Evolutionary conservation across 1,140 invertebrate species (phyloP), one percentile per base, ranked within the genome.

Genomic region (Pararge aegeria): DNA sequence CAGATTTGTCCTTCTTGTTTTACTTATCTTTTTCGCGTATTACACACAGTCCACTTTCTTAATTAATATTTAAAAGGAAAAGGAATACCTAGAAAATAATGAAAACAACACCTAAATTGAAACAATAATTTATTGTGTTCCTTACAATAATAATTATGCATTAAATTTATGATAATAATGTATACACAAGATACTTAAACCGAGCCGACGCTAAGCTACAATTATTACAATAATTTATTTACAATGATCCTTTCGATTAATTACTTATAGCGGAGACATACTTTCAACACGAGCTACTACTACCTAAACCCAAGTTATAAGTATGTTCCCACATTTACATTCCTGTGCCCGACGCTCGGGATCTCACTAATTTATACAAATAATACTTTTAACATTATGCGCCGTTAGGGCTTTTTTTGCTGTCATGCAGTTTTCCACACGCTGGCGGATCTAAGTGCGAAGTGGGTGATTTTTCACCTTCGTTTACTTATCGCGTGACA

Each of bases 61-160:
- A n/a, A n/a, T n/a, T n/a, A n/a, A n/a, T n/a, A n/a, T n/a, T n/a
- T n/a, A n/a, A n/a, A n/a, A n/a, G n/a, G n/a, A 30, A 15, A 40
- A 15, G n/a, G 2, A 2, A 15, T 16, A 7, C 1, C 5, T 30
- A 1, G 1, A 10, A 1, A 18, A 40, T 16, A 40, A 40, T 2
- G 10, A 55, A 66, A 68, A 65, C 67, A 9, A 56, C 49, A 58
- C 20, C 64, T 68, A 83, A 83, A 79, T 85, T 70, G 79, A 87
- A 87, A 87, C 84, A 87, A 87, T 87, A 85, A 85, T 87, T 87
- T 87, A 87, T 87, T 85, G 78, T 82, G 73, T 80, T 70, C 48
- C 77, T 85, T 87, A 83, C 48, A 72, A 73, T 76, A 72, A 73
- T 76, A 83, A 69, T 79, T 80, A 87, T 76, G 77, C 80, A 59